phyloP scores from a whole-genome alignment of 1,140 invertebrate genomes.

The Aphelinus certus region DNA sequence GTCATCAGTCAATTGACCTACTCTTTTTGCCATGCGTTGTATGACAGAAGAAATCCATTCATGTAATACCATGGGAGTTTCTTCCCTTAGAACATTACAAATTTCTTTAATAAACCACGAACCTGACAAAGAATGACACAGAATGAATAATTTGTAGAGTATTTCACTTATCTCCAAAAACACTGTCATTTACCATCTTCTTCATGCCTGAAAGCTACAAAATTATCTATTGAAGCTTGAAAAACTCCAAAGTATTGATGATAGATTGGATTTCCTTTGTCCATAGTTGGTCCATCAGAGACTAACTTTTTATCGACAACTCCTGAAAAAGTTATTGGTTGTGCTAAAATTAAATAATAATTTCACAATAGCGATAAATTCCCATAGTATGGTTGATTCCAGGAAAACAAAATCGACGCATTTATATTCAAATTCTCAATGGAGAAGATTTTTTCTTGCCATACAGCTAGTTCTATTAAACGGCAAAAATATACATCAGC shows the following conservation, averaged over 20 bases:
- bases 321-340: no score
- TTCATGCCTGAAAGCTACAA: constrained; percentile 27
- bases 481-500: no score
- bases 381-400: no score
- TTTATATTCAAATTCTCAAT: no score
- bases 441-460: no score
- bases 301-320: background rate
- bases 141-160: background rate
- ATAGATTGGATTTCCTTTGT: constrained; percentile 4
- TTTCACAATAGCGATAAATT: no score
- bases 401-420: no score
- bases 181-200: constrained; percentile 6
- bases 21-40: background rate
- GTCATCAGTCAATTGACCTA: background rate
- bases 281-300: constrained; percentile 12
- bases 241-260: constrained; percentile 23
- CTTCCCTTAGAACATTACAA: constrained; percentile 7
- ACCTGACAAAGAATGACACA: constrained; percentile 22
- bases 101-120: constrained; percentile 33
- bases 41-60: background rate
- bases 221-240: constrained; percentile 29
- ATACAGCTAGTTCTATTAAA: no score
- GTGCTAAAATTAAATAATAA: no score
- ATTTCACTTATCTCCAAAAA: no score
- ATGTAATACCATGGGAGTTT: constrained; percentile 8